Percentiles rank a stretch among this genome's conserved stretches.
These are phyloP conservation scores for Heliconius nattereri DNA, from an alignment of 1,140 invertebrate genomes.

Conservation along the genomic window DNA sequence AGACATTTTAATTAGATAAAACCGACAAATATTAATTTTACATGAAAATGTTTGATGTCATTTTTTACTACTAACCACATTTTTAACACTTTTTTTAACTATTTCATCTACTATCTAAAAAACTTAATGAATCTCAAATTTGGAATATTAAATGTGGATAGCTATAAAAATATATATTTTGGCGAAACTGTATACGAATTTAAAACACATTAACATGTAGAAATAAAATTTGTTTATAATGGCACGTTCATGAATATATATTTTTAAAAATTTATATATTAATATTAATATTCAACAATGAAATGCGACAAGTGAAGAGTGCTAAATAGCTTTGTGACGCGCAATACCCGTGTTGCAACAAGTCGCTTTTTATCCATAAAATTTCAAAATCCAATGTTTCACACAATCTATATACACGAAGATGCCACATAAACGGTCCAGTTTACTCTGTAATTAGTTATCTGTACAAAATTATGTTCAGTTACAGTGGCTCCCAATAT, in stretches of 20 bases:
- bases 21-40: conserved; percentile 34
- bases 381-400: conserved; percentile 17
- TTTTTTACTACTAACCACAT: conserved; percentile 40
- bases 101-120: conserved; percentile 45
- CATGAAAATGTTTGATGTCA: conserved; percentile 35
- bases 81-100: conserved; percentile 38
- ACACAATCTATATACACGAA: conserved; percentile 52
- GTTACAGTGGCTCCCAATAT: conserved; percentile 55
- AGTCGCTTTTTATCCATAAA: conserved; percentile 22
- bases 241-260: conserved; percentile 66
- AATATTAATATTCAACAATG: conserved; percentile 28
- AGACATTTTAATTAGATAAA: conserved; percentile 37
- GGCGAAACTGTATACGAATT: conserved; percentile 67
- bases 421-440: conserved; percentile 59
- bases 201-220: conserved; percentile 56
- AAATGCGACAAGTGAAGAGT: conserved; percentile 25
- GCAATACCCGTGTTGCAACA: conserved; percentile 31
- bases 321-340: conserved; percentile 40
- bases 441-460: conserved; percentile 31
- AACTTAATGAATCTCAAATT: conserved; percentile 32
- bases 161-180: conserved; percentile 77
- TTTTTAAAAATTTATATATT: conserved; percentile 21
- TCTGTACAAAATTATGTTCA: conserved; percentile 57
- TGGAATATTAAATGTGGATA: conserved; percentile 59
- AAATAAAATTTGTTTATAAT: conserved; percentile 58